These are phyloP conservation scores for Gracilinanus agilis DNA, from an alignment of 2,113 vertebrate genomes.

Conservation along the genomic window DNA sequence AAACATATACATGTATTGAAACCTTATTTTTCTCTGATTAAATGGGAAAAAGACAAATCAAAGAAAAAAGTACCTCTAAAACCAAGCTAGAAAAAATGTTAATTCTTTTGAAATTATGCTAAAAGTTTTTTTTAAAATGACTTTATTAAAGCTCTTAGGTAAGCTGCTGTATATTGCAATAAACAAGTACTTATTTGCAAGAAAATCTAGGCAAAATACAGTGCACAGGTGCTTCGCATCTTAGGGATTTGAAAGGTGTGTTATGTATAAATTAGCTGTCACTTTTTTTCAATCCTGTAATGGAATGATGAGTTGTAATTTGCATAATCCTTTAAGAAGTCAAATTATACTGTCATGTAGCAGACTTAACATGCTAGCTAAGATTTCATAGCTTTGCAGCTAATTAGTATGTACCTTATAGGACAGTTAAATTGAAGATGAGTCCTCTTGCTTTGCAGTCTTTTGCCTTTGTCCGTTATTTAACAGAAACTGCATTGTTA, in stretches of 20 bases:
- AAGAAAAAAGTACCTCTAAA: conserved; percentile 72
- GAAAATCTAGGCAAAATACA: conserved; percentile 88
- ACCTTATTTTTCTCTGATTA: conserved; percentile 81
- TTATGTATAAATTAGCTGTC: conserved; percentile 98
- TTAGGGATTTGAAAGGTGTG: conserved; percentile 95
- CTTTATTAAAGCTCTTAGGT: conserved; percentile 82
- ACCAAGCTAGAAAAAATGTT: conserved; percentile 78
- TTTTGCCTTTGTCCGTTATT: conserved; percentile 86
- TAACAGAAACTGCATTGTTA: conserved; percentile 77
- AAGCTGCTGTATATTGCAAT: conserved; percentile 85
- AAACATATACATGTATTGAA: conserved; percentile 84
- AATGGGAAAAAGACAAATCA: conserved; percentile 70
- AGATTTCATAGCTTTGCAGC: conserved; percentile 92
- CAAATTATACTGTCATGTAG: conserved; percentile 98
- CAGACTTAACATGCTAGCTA: conserved; percentile 97
- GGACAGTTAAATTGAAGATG: conserved; percentile 92
- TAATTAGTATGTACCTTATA: conserved; percentile 96
- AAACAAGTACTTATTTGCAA: conserved; percentile 85
- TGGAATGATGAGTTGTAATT: conserved; percentile 96
- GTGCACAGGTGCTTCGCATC: conserved; percentile 92
- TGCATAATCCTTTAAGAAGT: conserved; percentile 98
- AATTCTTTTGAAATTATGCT: conserved; percentile 83
- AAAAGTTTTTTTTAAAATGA: conserved; percentile 77
- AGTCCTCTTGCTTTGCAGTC: conserved; percentile 86
- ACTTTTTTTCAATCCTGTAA: conserved; percentile 94